Evolutionary conservation across 2,888 invertebrate species (phyloP), one percentile per base, ranked within the genome.

Genomic region (Uropetala carovei): DNA sequence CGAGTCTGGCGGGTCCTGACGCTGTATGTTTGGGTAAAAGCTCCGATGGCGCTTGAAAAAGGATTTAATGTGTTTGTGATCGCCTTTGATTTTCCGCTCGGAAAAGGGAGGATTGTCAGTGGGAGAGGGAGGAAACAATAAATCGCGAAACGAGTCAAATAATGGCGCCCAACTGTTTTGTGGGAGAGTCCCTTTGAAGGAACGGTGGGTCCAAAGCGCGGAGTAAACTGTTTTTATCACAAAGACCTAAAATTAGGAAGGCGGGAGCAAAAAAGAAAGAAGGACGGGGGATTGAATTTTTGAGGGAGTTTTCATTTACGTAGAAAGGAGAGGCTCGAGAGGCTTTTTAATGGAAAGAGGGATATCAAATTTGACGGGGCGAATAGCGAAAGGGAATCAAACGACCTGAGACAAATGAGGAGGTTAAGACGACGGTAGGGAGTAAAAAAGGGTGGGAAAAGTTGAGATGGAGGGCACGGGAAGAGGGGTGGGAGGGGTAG

Each of bases 241-340:
- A 75, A 75, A 75, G 75, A 75, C 22, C 43, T 43, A 27, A 75
- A 75, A 75, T 75, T 75, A 75, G 43, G 43, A 43, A 43, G 43
- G 43, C 43, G 43, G 43, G 43, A 5, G 43, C 43, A 43, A 1
- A 43, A n/a, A n/a, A n/a, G n/a, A n/a, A n/a, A 5, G 43, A 43
- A 43, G 43, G 43, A 27, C 22, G 75, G 22, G 22, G 75, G 22
- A 27, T 75, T 22, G 75, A 75, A 27, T 75, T 27, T 22, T 75
- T 27, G 75, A 22, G 75, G 75, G 75, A 27, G 22, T 75, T 75
- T 75, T 27, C 75, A 75, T 75, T n/a, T 75, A 75, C 75, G 75
- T 22, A 75, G 75, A 22, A 75, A 75, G 27, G 27, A 75, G 75
- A 75, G 75, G 75, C 75, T 18, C 11, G 22, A 68, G 64, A 14